These are phyloP conservation scores for Pygathrix nemaeus DNA, from an alignment of 2,113 vertebrate species.

Conservation along the genomic window DNA sequence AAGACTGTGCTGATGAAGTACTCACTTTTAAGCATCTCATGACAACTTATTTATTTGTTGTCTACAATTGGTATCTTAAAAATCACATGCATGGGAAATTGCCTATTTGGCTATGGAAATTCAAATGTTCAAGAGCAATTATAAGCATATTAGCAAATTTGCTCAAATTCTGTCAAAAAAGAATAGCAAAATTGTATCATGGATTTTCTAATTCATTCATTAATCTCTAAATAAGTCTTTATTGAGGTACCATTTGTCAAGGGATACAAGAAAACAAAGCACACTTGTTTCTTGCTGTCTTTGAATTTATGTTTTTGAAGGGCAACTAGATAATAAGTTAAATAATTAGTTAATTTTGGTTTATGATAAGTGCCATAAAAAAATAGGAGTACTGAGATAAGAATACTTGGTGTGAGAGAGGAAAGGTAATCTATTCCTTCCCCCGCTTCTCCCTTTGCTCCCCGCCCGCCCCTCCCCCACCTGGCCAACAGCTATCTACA, in stretches of 20 bases:
- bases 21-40: background rate
- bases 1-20: background rate
- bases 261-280: background rate
- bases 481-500: background rate
- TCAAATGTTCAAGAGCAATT: background rate
- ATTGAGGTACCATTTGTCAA: background rate
- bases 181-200: background rate
- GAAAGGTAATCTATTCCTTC: background rate
- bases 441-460: no score
- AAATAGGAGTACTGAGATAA: background rate
- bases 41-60: background rate
- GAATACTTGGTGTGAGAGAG: background rate
- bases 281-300: fast-evolving
- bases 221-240: background rate
- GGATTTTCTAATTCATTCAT: background rate
- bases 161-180: background rate
- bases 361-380: background rate
- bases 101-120: background rate
- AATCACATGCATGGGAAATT: background rate
- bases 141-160: background rate
- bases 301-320: background rate
- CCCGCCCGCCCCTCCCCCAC: fast-evolving
- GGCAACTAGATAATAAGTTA: background rate
- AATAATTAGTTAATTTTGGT: background rate
- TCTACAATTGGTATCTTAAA: background rate